phyloP scores from a whole-genome alignment of 2,113 vertebrate species.

The Acanthisitta chloris region DNA sequence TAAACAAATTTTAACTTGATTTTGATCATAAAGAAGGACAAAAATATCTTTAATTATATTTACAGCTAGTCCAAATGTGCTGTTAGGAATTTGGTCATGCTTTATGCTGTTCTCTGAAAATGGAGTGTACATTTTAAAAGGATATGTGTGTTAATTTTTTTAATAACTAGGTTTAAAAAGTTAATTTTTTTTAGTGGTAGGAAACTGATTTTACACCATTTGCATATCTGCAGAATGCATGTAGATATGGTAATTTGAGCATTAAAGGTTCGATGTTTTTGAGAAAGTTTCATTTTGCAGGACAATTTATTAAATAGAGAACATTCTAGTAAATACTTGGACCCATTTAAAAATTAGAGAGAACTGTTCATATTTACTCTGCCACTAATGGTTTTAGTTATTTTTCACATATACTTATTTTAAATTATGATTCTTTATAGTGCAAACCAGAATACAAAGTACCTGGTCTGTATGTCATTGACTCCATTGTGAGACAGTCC shows the following conservation, averaged over 20 bases:
- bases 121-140: neutral
- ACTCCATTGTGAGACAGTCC: constrained; percentile 97
- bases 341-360: neutral
- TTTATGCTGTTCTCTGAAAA: neutral
- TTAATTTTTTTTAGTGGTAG: neutral
- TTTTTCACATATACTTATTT: neutral
- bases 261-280: neutral
- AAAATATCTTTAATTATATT: neutral
- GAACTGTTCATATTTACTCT: neutral
- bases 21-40: neutral
- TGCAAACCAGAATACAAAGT: constrained; percentile 99
- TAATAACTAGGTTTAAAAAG: neutral
- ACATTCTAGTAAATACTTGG: neutral
- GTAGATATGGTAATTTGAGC: neutral
- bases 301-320: neutral
- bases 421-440: constrained; percentile 61
- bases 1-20: neutral
- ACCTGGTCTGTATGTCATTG: constrained; percentile 95
- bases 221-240: neutral
- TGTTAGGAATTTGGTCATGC: neutral
- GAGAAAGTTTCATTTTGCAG: neutral
- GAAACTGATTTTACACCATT: neutral
- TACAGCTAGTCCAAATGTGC: neutral
- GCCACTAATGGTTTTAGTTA: neutral
- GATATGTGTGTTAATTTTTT: neutral